Base-by-base conservation (phyloP, 2,888 invertebrate species). In the Seladonia tumulorum region DNA sequence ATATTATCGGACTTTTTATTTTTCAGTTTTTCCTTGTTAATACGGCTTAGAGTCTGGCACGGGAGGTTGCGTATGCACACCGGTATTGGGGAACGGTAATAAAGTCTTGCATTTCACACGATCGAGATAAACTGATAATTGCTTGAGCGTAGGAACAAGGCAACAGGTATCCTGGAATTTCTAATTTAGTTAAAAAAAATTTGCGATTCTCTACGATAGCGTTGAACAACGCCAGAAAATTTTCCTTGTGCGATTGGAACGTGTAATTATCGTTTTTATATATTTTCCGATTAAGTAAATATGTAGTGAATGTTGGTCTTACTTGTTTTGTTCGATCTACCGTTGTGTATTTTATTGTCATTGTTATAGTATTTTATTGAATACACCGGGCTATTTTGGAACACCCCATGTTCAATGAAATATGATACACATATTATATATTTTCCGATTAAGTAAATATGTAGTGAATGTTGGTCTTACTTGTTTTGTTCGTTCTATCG, bases 1-100 rank as follows among this genome's bases (percentile, higher is more conserved):
- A 88, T 85, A 76, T 79, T 76, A 86, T 77, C 83, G 75, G 60
- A n/a, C n/a, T n/a, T n/a, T n/a, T n/a, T 79, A 1, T 68, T 29
- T 5, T 68, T 39, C 25, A 73, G 76, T 57, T 53, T 22, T 10
- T 53, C 10, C 10, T 4, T 53, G 76, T 83, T 76, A 81, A 81
- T 76, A 68, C 63, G 42, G 47, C 73, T 35, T 29, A 35, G 57
- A 25, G 42, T 25, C 22, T 29, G 2, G 53, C n/a, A 81, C 73
- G 73, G 66, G 76, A 81, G 76, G 76, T 72, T 72, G 29, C 47
- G 25, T 70, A 25, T 14, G 73, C 68, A 39, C 75, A 49, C 74
- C 60, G 22, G 45, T 22, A 29, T 70, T 49, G n/a, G 57, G 29
- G 25, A 45, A 80, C 29, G 70, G 53, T 72, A 76, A 72, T 83